phyloP scores from a whole-genome alignment of 2,113 vertebrate genomes.

The Ammodytes dubius region DNA sequence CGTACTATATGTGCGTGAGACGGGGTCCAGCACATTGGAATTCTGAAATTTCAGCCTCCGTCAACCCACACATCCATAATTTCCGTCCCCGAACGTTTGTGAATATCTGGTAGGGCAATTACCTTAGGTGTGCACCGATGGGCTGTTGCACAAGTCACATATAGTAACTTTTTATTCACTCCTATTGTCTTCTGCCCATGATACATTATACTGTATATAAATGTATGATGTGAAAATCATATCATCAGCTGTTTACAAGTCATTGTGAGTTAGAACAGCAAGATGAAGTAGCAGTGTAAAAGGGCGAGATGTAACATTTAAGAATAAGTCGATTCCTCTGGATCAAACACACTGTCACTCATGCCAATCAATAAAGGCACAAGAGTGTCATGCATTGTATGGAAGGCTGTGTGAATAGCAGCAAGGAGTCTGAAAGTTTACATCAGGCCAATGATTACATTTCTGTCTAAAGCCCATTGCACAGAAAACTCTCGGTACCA shows the following conservation, averaged over 20 bases:
- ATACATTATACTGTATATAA: constrained; percentile 2
- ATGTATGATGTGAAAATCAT: background rate
- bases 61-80: constrained; percentile 68
- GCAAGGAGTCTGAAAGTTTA: constrained; percentile 24
- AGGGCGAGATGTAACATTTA: constrained; percentile 17
- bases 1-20: constrained; percentile 58
- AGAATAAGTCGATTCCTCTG: constrained; percentile 13
- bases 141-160: constrained; percentile 45
- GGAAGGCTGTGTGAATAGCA: constrained; percentile 15
- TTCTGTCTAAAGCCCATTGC: constrained; percentile 29
- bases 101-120: constrained; percentile 59
- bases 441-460: constrained; percentile 19
- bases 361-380: constrained; percentile 13
- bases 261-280: background rate
- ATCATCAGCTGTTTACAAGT: background rate
- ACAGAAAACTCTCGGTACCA: constrained; percentile 29
- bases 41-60: constrained; percentile 58
- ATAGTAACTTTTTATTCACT: constrained; percentile 27
- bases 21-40: constrained; percentile 57
- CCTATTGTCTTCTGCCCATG: constrained; percentile 23
- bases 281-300: background rate
- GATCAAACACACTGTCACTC: constrained; percentile 20
- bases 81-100: constrained; percentile 56
- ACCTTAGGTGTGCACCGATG: constrained; percentile 65
- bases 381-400: constrained; percentile 13